Conservation (phyloP, 2,797 vertebrate genomes). For the Okamejei kenojei region DNA sequence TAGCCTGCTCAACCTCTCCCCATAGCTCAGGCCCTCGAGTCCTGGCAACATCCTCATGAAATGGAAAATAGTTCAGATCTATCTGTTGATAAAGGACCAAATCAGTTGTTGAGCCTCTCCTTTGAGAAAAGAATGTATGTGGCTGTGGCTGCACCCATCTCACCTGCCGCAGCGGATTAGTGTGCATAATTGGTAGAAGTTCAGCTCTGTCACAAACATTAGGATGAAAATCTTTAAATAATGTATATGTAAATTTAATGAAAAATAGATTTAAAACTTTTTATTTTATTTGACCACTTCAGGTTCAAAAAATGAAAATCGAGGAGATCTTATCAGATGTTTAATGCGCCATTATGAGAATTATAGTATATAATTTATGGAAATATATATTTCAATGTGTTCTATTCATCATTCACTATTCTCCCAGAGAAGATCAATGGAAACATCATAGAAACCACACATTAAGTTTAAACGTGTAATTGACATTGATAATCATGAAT, state of each 20-base stretch:
- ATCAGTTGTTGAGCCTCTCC: neutral
- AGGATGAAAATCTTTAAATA: neutral
- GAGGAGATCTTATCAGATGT: neutral
- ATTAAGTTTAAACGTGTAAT: too few relatives aligned
- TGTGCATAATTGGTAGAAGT: neutral
- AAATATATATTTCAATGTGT: neutral
- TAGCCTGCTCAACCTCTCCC: too few relatives aligned
- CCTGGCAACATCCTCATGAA: too few relatives aligned
- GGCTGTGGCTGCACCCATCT: neutral
- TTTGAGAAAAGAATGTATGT: neutral
- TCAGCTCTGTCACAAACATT: neutral
- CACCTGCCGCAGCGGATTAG: neutral
- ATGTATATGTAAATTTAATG: neutral
- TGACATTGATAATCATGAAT: too few relatives aligned
- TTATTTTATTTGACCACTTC: neutral
- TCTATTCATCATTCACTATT: neutral
- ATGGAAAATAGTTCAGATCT: neutral
- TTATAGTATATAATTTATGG: neutral
- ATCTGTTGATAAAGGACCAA: neutral
- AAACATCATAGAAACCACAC: neutral
- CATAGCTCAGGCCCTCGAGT: too few relatives aligned
- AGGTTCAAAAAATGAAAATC: neutral
- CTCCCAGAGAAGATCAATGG: neutral
- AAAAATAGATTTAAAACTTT: neutral
- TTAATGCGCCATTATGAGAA: neutral